A percentile compares a stretch with the other conserved stretches of the same genome.
phyloP scores from a whole-genome alignment of 2,113 vertebrate genomes.

The Pygathrix nemaeus region DNA sequence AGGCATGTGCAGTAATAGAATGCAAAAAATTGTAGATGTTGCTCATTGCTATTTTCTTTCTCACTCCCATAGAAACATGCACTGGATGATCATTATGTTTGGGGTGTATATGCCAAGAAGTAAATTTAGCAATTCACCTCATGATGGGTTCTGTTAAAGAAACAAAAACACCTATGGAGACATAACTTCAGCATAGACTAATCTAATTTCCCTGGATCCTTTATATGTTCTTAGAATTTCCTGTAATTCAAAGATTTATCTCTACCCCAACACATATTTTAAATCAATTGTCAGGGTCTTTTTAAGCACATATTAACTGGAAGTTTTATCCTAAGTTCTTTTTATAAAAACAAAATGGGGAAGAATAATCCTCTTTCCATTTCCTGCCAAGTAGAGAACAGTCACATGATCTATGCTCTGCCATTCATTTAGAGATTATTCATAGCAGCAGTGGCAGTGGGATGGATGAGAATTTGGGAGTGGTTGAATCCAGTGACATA shows the following conservation, averaged over 20 bases:
- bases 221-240: neutral
- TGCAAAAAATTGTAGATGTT: neutral
- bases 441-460: neutral
- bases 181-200: neutral
- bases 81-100: neutral
- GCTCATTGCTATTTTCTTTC: neutral
- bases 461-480: neutral
- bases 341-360: neutral
- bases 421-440: neutral
- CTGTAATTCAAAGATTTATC: neutral
- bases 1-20: neutral
- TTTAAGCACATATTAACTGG: neutral
- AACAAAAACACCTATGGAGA: neutral
- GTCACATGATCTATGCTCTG: neutral
- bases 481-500: neutral
- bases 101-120: neutral
- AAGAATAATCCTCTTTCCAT: neutral
- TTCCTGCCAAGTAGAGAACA: neutral
- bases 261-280: neutral
- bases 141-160: neutral
- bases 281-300: neutral
- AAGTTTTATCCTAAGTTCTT: neutral
- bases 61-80: neutral
- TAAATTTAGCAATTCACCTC: constrained; percentile 26
- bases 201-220: neutral